Evolutionary conservation across 2,797 vertebrate genomes (phyloP).

Genomic region (Schizopygopsis pylzovi): DNA sequence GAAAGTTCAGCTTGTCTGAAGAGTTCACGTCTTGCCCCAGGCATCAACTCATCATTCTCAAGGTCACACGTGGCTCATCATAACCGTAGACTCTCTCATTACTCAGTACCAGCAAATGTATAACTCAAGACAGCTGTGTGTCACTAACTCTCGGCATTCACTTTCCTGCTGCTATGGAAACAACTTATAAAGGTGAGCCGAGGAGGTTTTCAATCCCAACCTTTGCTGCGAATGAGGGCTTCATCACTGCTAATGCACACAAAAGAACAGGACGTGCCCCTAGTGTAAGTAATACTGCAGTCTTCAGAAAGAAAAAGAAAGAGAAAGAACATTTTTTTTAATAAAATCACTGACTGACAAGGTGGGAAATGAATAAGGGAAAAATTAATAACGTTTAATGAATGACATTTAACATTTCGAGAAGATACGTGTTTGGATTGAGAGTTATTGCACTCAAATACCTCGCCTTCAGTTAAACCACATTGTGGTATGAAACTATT

Average conservation of each 20-base stretch:
- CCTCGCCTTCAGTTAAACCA: background rate
- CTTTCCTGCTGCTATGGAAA: slow-evolving; percentile 48
- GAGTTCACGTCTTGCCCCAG: slow-evolving; percentile 12
- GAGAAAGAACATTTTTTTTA: too few species aligned
- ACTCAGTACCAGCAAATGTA: slow-evolving; percentile 19
- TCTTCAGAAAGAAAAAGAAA: background rate
- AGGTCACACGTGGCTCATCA: slow-evolving; percentile 27
- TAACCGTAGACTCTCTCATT: slow-evolving; percentile 19
- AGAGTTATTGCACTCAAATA: slow-evolving; percentile 31
- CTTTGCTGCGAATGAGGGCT: slow-evolving; percentile 1
- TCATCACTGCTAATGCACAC: background rate
- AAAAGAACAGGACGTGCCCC: slow-evolving; percentile 35
- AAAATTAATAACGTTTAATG: slow-evolving; percentile 28
- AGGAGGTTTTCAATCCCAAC: slow-evolving; percentile 22
- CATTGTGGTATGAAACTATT: slow-evolving; percentile 21
- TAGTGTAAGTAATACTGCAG: slow-evolving; percentile 24
- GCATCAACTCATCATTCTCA: slow-evolving; percentile 29
- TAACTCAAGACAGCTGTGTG: slow-evolving; percentile 41
- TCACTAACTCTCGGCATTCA: slow-evolving; percentile 34
- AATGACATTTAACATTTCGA: slow-evolving; percentile 36
- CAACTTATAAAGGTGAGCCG: slow-evolving; percentile 33
- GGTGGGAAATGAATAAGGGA: background rate
- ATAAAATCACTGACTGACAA: slow-evolving; percentile 6
- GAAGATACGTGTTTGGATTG: slow-evolving; percentile 25
- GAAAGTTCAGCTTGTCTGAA: slow-evolving; percentile 12